Percentiles rank a stretch among this genome's conserved stretches.
Evolutionary conservation across 2,113 vertebrate genomes (phyloP).

Genomic region (Varanus salvator): DNA sequence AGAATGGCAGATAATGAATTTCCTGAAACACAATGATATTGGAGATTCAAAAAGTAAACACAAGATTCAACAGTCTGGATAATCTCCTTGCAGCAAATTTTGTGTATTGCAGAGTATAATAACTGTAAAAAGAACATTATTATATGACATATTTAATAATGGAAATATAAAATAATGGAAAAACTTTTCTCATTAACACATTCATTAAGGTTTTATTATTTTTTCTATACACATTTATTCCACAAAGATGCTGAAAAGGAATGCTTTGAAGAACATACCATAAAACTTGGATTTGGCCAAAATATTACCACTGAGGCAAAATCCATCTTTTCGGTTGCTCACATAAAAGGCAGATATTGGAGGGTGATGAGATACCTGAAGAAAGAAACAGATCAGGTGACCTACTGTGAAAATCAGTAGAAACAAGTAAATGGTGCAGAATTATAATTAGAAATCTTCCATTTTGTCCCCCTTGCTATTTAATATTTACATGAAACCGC

Average conservation of each 20-base stretch:
- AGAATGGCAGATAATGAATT: slow-evolving; percentile 97
- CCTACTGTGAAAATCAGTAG: background rate
- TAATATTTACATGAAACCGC: no score
- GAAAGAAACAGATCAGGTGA: background rate
- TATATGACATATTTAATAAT: background rate
- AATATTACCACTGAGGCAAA: slow-evolving; percentile 98
- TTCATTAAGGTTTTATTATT: background rate
- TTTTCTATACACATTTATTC: background rate
- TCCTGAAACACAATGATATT: slow-evolving; percentile 78
- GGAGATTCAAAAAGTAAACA: background rate
- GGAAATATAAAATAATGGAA: background rate
- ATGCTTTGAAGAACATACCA: slow-evolving; percentile 76
- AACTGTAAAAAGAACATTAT: background rate
- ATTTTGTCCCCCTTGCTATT: no score
- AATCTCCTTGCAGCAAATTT: background rate
- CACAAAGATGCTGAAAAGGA: background rate
- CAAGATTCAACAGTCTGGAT: background rate
- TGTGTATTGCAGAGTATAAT: background rate
- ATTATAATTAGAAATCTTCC: background rate
- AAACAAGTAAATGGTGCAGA: background rate
- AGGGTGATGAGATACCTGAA: slow-evolving; percentile 97
- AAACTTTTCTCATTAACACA: background rate
- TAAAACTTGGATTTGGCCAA: slow-evolving; percentile 99
- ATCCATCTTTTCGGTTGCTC: slow-evolving; percentile 98
- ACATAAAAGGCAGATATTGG: slow-evolving; percentile 97